phyloP scores from a whole-genome alignment of 1,140 invertebrate species.

The Drosophila nebulosa region DNA sequence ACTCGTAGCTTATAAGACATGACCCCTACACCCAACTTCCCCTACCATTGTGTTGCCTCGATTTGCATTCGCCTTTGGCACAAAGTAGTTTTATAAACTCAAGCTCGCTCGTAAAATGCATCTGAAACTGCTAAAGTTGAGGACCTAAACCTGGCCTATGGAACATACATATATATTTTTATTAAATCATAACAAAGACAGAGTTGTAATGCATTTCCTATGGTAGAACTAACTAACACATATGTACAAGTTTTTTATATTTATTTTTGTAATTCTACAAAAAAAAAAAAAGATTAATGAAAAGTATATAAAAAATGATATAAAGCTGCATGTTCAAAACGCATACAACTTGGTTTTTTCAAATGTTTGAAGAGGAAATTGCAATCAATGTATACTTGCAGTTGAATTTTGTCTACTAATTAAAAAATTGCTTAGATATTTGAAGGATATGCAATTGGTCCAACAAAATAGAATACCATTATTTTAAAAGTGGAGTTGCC shows the following conservation, averaged over 20 bases:
- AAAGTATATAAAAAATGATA: conserved; percentile 45
- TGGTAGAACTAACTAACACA: conserved; percentile 71
- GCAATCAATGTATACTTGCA: too few species aligned
- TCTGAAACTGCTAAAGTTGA: background rate
- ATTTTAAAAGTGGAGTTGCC: too few species aligned
- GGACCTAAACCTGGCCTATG: background rate
- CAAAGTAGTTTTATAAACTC: conserved; percentile 31
- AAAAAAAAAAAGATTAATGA: conserved; percentile 43
- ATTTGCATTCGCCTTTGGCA: conserved; percentile 39
- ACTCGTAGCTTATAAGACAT: conserved; percentile 15
- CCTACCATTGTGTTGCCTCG: conserved; percentile 30
- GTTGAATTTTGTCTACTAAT: too few species aligned
- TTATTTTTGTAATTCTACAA: conserved; percentile 77
- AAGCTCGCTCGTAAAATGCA: conserved; percentile 23
- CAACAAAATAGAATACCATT: too few species aligned
- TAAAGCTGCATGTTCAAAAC: conserved; percentile 65
- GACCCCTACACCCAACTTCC: conserved; percentile 38
- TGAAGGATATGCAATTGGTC: too few species aligned
- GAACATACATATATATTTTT: conserved; percentile 56
- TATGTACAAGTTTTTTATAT: conserved; percentile 78
- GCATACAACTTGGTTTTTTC: background rate
- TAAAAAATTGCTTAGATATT: too few species aligned
- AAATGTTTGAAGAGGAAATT: background rate
- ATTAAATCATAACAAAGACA: conserved; percentile 31
- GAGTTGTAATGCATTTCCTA: conserved; percentile 66